Conservation (phyloP, 2,888 invertebrate species). For the Agonum fuliginosum region DNA sequence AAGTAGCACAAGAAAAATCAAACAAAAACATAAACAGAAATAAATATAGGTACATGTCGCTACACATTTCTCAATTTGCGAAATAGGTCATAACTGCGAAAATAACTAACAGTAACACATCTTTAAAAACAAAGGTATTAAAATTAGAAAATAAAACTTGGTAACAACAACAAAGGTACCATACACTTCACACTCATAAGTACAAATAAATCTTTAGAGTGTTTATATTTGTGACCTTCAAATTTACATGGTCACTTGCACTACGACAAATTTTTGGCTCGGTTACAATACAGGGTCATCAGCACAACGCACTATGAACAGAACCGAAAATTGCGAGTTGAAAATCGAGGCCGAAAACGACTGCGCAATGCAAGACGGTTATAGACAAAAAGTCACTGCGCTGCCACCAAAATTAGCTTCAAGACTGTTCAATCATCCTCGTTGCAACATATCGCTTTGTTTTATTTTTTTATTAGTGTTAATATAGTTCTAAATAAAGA, state of each 20-base stretch:
- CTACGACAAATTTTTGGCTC: slow-evolving; percentile 43
- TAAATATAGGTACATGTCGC: too few species aligned
- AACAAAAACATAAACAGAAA: too few species aligned
- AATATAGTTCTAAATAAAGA: too few species aligned
- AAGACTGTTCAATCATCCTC: too few species aligned
- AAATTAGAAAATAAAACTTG: not conserved
- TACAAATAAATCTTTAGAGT: not conserved
- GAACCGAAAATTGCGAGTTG: not conserved
- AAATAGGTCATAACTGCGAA: not conserved
- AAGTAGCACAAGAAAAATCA: too few species aligned
- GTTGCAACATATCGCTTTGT: too few species aligned
- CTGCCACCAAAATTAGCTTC: not conserved
- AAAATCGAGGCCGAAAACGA: not conserved
- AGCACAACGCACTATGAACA: slow-evolving; percentile 44
- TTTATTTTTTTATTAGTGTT: too few species aligned
- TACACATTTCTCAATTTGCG: too few species aligned
- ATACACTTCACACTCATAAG: not conserved
- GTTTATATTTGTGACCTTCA: slow-evolving; percentile 41
- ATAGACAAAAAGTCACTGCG: not conserved
- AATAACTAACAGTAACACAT: too few species aligned
- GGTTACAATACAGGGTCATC: slow-evolving; percentile 51
- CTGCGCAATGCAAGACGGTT: not conserved
- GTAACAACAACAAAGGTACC: not conserved
- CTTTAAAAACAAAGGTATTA: not conserved
- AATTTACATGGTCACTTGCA: slow-evolving; percentile 47